Conservation (phyloP, 2,113 vertebrate genomes). For the Ursus arctos region DNA sequence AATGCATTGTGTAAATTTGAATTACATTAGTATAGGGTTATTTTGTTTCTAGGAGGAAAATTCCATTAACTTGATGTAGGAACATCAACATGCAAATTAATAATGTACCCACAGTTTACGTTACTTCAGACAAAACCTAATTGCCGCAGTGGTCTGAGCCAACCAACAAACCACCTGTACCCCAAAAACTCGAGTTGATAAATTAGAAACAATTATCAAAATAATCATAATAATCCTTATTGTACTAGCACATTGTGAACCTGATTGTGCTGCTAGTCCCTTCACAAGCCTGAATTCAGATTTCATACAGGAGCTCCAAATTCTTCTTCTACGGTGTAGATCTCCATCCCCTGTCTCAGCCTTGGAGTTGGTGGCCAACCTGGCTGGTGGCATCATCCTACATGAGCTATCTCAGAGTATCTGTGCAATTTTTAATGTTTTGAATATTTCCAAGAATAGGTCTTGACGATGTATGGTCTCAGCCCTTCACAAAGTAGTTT, state of each 20-base stretch:
- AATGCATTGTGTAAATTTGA: conserved; percentile 9
- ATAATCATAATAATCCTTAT: neutral
- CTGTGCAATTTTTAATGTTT: neutral
- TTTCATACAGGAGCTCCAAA: neutral
- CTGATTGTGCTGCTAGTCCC: neutral
- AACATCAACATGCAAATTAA: neutral
- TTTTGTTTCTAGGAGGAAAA: neutral
- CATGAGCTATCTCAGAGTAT: neutral
- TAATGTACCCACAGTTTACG: neutral
- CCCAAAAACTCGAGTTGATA: neutral
- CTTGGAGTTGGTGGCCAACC: neutral
- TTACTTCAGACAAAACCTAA: neutral
- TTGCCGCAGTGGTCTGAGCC: neutral
- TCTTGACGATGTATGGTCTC: neutral
- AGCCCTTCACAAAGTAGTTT: neutral
- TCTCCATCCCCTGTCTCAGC: neutral
- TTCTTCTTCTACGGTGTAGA: neutral
- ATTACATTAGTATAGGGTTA: neutral
- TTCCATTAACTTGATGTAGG: neutral
- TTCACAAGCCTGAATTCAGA: neutral
- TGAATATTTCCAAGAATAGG: neutral
- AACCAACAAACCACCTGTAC: neutral
- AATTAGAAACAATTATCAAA: neutral
- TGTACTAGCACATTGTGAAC: too few species aligned
- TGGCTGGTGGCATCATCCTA: neutral